Evolutionary conservation across 2,888 invertebrate species (phyloP), one percentile per base, ranked within the genome.

Genomic region (Lepeophtheirus nordmannii): DNA sequence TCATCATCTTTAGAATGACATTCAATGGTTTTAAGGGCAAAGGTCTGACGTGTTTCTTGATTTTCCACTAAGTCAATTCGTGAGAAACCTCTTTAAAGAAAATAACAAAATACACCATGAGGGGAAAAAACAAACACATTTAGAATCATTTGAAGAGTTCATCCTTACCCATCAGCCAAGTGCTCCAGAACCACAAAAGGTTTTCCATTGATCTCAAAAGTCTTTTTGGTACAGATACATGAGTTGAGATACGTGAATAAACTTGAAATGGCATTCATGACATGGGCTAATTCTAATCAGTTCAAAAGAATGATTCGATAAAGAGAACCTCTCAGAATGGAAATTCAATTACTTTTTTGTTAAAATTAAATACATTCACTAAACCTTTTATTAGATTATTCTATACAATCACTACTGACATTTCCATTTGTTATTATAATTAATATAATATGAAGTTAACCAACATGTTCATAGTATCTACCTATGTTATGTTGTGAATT

Each of bases 1-100:
- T 87, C 85, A 74, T 89, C 89, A 70, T 85, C 85, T 67, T 82
- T 78, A 68, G 85, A 83, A 75, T 89, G 88, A 72, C 87, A 88
- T n/a, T 81, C 80, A 67, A 89, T 86, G 71, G 85, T 80, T 76
- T 89, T 89, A 58, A 89, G 76, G 9, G 88, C 89, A 76, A 82
- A 87, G 69, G 80, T 77, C 69, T 82, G 82, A 71, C 81, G 82
- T 7, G 82, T 84, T 40, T 79, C 70, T 1, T 77, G 73, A 73
- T 86, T 85, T 75, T 87, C 85, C 0, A 85, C 83, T 70, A 89
- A 77, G 72, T 85, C 84, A 63, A 89, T 86, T 61, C 83, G 81
- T 72, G 88, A 88, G 74, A 89, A 89, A 11, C 88, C 89, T 10
- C 89, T 89, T 74, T 62, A 78, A 77, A 70, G 68, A 68, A 69